Conservation (phyloP, 1,140 invertebrate species). For the Goniozus legneri region DNA sequence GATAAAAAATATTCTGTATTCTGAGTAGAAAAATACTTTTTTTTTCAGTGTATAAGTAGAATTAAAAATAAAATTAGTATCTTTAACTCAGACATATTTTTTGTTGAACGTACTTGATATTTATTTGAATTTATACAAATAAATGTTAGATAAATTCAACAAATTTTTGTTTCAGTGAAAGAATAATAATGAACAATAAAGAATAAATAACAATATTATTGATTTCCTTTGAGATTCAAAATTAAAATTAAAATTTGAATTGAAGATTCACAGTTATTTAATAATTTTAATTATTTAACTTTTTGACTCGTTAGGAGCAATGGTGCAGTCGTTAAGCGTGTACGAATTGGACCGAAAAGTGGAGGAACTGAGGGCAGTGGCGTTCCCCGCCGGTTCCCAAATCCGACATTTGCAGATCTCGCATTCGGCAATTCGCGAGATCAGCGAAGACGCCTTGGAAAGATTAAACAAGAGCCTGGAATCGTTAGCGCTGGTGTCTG, state of each 20-base stretch:
- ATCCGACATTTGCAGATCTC: slow-evolving; percentile 80
- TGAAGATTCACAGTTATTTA: slow-evolving; percentile 9
- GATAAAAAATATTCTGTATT: no score
- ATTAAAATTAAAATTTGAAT: slow-evolving; percentile 15
- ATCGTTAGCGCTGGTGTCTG: slow-evolving; percentile 77
- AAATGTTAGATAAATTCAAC: no score
- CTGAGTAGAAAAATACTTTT: no score
- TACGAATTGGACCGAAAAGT: slow-evolving; percentile 80
- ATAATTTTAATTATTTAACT: not conserved
- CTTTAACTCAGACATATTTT: no score
- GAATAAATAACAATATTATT: no score
- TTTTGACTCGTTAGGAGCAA: no score
- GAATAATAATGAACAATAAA: no score
- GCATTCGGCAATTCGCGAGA: slow-evolving; percentile 71
- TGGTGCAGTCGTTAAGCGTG: slow-evolving; percentile 79
- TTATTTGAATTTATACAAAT: no score
- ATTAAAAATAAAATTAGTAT: no score
- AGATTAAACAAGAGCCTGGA: slow-evolving; percentile 74
- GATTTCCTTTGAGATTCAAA: not conserved
- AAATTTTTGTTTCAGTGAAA: no score
- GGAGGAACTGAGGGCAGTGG: slow-evolving; percentile 65
- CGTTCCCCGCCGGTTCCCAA: slow-evolving; percentile 68
- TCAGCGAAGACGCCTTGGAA: slow-evolving; percentile 72
- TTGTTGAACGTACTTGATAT: no score
- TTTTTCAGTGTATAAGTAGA: no score